Conservation (phyloP, 2,888 invertebrate genomes). For the Pristionchus mayeri region DNA sequence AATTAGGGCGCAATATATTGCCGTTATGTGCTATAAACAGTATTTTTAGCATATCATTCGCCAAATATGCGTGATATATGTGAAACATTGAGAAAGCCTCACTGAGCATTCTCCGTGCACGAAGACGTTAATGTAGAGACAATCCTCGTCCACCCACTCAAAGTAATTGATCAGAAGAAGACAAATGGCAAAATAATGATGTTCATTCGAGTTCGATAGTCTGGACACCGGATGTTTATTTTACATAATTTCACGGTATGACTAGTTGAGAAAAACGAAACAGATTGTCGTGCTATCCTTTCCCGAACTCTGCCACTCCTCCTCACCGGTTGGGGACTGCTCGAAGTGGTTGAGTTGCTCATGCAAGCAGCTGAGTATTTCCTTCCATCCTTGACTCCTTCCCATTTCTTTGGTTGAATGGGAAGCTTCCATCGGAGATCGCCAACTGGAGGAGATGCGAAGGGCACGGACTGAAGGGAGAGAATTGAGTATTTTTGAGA, state of each 20-base stretch:
- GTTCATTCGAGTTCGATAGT: no score
- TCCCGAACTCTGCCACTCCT: no score
- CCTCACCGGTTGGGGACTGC: conserved; percentile 46
- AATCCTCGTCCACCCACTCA: conserved; percentile 45
- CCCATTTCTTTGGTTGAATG: not conserved
- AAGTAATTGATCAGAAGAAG: not conserved
- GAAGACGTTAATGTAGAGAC: conserved; percentile 48
- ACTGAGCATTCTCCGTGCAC: conserved; percentile 36
- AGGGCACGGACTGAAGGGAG: conserved; percentile 37
- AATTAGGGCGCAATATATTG: no score
- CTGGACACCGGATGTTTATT: no score
- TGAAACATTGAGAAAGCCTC: no score
- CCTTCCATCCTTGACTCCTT: conserved; percentile 29
- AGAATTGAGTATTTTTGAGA: no score
- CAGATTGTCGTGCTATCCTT: not conserved
- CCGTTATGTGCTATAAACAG: no score
- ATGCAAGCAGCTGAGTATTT: conserved; percentile 49
- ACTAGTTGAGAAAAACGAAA: no score
- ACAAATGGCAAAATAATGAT: no score
- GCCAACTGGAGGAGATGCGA: conserved; percentile 42
- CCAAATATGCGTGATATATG: no score
- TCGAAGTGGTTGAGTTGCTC: conserved; percentile 29
- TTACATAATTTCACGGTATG: no score
- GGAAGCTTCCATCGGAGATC: conserved; percentile 44
- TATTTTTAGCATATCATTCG: no score